A percentile compares a stretch with the other conserved stretches of the same genome.
Conservation (phyloP, 2,113 vertebrate genomes). For the Edolisoma coerulescens region DNA sequence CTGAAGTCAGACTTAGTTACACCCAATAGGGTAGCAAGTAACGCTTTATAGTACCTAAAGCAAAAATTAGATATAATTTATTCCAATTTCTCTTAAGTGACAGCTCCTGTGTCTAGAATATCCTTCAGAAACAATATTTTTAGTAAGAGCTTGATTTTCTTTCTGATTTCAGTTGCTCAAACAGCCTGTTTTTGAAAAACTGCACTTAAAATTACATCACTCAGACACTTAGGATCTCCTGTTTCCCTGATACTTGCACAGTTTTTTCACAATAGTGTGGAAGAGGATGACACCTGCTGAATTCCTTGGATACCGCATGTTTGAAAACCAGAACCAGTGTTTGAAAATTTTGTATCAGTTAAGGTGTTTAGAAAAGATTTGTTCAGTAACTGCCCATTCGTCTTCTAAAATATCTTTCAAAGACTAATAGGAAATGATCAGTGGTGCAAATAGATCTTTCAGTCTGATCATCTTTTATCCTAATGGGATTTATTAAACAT, state of each 20-base stretch:
- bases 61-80: not conserved
- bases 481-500: not conserved
- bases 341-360: not conserved
- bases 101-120: not conserved
- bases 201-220: not conserved
- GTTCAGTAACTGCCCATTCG: not conserved
- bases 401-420: not conserved
- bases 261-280: not conserved
- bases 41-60: not conserved
- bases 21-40: not conserved
- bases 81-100: not conserved
- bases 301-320: not conserved
- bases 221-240: not conserved
- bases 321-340: not conserved
- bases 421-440: not conserved
- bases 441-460: not conserved
- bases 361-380: not conserved
- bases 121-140: not conserved
- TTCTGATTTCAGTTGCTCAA: not conserved
- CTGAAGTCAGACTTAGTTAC: not conserved
- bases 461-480: not conserved
- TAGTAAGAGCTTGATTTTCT: not conserved
- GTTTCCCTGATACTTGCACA: not conserved
- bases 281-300: not conserved
- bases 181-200: not conserved